Base-by-base conservation (phyloP, 37 sponge, comb jelly and placozoan species). In the Corticium candelabrum region DNA sequence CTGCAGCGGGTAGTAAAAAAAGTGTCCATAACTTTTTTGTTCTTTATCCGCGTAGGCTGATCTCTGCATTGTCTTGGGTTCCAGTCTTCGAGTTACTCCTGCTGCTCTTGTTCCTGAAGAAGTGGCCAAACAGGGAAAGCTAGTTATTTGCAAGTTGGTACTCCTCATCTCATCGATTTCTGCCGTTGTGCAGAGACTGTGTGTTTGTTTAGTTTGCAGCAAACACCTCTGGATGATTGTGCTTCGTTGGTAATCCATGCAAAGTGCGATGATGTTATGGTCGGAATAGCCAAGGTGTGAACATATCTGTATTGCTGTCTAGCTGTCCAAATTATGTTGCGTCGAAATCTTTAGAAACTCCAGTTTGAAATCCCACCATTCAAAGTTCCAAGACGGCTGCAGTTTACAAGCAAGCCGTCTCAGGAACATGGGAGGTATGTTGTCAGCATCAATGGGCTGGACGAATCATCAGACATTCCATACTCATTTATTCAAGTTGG, bases 81-180 rank as follows among this genome's bases (percentile, higher is more conserved):
- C 89, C 39, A 93, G 93, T 69, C 87, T 93, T 11, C 41, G 90
- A 32, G 93, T 93, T 4, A 40, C 68, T 2, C 93, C 93, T 2
- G 93, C 93, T 35, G 83, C 81, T 72, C 79, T 75, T 31, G 77
- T 93, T 2, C 93, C 93, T 4, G 68, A 38, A 21, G 67, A 70
- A 0, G 93, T 93, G 39, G 69, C 36, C 21, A 40, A 74, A 33
- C 38, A 35, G 33, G 89, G 89, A 30, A 88, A 85, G 57, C 79
- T 93, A 1, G 83, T 87, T 70, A 89, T 93, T 15, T 89, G 93
- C 90, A 93, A 93, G 91, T 90, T 69, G 84, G 91, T 82, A 15
- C 4, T 35, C 67, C 29, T 30, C 36, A 33, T 38, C 33, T 76
- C 35, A 37, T 37, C 3, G 3, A 35, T 4, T 36, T 76, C 40